Base-by-base conservation (phyloP, 2,888 invertebrate genomes). In the Oligia fasciuncula region DNA sequence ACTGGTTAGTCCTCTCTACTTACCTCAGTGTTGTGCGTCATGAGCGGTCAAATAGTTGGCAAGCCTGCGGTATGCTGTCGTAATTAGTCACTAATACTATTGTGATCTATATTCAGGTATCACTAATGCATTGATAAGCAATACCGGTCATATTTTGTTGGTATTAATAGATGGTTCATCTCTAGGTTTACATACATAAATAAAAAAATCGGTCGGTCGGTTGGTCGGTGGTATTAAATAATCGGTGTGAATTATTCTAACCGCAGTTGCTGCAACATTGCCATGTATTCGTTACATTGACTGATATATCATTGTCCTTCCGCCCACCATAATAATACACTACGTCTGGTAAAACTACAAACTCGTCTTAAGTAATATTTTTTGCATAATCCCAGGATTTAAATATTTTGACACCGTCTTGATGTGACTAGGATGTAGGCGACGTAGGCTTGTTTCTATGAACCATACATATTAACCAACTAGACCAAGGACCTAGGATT, bases 11-110 rank as follows among this genome's bases (percentile, higher is more conserved):
- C 60, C 19, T 73, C 57, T 67, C 40, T 23, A 73, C 43, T 73
- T 76, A 62, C 62, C 54, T 35, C 13, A 51, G 19, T 43, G 63
- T 3, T 51, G 17, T 72, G 67, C 78, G 73, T 77, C 78, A 86
- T n/a, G 40, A 84, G 66, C 67, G 78, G 71, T 66, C 83, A 86
- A 65, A 86, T 84, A 71, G 71, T 84, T 84, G 83, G 83, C 83
- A 85, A 77, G 29, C n/a, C 40, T 4, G 29, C 29, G 67, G 82
- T 86, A 86, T 84, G 73, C 54, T 74, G 73, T 86, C 74, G 71
- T 83, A 86, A 86, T 84, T 86, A 82, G 71, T 83, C 83, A 84
- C 67, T 68, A 85, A n/a, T 80, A 80, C 63, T 68, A 72, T 82
- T 74, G 63, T 84, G 46, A 74, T 86, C 63, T 81, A 49, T 35